Conservation (phyloP, 64 coral and sea anemone species). For the Montipora foliosa region DNA sequence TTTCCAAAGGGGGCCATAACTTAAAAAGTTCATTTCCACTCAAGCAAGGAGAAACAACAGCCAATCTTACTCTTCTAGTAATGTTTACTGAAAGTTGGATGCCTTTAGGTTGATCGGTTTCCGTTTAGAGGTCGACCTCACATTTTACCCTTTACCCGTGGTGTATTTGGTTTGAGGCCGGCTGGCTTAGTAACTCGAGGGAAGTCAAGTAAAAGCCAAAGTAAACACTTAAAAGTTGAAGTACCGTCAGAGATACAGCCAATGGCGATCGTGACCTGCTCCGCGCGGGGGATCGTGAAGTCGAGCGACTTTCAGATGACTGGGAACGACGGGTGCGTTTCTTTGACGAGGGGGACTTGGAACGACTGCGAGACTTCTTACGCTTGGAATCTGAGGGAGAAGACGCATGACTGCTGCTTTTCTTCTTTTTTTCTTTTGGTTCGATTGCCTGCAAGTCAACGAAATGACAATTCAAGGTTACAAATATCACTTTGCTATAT, state of each 20-base stretch:
- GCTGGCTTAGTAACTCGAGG: too few relatives aligned
- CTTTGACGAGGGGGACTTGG: conserved; percentile 72
- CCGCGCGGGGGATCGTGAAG: conserved; percentile 59
- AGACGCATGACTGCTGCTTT: conserved; percentile 53
- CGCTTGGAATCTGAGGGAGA: conserved; percentile 46
- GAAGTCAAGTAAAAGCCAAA: background rate
- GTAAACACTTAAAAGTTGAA: background rate
- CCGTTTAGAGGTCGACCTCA: too few relatives aligned
- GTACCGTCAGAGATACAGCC: conserved; percentile 58
- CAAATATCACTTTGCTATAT: background rate
- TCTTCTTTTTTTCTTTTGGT: conserved; percentile 90
- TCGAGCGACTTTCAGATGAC: conserved; percentile 42
- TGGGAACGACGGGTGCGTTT: conserved; percentile 44
- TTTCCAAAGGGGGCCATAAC: too few relatives aligned
- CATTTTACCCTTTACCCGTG: too few relatives aligned
- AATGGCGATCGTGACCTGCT: conserved; percentile 48
- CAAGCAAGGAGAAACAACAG: too few relatives aligned
- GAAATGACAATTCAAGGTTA: background rate
- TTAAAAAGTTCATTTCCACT: too few relatives aligned
- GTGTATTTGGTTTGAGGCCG: too few relatives aligned
- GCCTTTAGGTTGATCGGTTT: too few relatives aligned
- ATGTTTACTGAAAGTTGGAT: too few relatives aligned
- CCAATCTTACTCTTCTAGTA: too few relatives aligned
- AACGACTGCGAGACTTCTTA: conserved; percentile 87
- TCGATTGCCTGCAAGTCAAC: conserved; percentile 69